These are phyloP conservation scores for Ectemnius cavifrons DNA, from an alignment of 2,888 invertebrate species.

Conservation along the genomic window DNA sequence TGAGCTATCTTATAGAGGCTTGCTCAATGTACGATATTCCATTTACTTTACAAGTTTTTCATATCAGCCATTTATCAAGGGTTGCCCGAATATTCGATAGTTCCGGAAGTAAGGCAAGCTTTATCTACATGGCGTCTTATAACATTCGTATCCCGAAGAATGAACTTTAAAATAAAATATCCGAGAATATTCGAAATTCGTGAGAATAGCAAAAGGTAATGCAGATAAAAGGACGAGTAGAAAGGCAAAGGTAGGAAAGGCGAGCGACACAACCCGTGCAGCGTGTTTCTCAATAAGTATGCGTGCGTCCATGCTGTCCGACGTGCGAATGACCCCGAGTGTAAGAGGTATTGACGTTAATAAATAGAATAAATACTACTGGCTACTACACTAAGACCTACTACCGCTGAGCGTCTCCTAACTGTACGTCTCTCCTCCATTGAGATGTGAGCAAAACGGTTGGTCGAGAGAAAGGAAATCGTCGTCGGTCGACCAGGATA, in stretches of 20 bases:
- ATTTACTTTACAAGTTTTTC: too few species aligned
- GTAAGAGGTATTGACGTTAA: conserved; percentile 50
- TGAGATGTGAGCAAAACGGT: neutral
- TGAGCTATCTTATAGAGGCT: too few species aligned
- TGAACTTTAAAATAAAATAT: too few species aligned
- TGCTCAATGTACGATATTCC: too few species aligned
- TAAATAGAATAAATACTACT: conserved; percentile 65
- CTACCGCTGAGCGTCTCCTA: conserved; percentile 23
- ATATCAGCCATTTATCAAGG: too few species aligned
- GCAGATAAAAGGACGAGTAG: neutral
- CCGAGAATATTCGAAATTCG: too few species aligned
- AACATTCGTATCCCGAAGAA: too few species aligned
- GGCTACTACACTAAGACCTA: conserved; percentile 36
- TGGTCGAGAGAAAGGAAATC: conserved; percentile 1
- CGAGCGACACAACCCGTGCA: neutral
- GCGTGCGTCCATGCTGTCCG: conserved; percentile 26
- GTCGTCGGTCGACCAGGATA: neutral
- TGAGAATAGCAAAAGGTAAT: neutral
- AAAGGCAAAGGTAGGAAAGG: neutral
- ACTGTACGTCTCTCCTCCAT: conserved; percentile 4
- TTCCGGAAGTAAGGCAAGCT: too few species aligned
- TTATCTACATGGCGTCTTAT: too few species aligned
- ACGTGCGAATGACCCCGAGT: conserved; percentile 31
- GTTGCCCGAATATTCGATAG: too few species aligned
- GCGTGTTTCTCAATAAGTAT: neutral